Evolutionary conservation across 2,113 vertebrate genomes (phyloP).

Genomic region (Balaeniceps rex): DNA sequence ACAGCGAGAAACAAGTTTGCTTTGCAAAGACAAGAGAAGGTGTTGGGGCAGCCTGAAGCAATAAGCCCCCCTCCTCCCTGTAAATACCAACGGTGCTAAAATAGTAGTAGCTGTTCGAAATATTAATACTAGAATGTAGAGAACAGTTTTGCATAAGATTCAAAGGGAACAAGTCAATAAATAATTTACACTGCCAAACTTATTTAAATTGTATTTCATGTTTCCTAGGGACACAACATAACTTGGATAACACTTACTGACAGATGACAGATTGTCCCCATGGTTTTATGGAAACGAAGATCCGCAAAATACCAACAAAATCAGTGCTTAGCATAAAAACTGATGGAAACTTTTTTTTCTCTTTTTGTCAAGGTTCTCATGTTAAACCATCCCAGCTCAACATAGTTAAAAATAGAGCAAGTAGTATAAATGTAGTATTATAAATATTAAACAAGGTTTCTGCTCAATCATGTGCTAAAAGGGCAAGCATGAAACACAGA

Average conservation of each 20-base stretch:
- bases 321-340: not conserved
- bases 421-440: not conserved
- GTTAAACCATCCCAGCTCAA: not conserved
- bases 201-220: not conserved
- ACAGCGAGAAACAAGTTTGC: not conserved
- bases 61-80: not conserved
- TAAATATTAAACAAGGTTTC: not conserved
- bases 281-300: not conserved
- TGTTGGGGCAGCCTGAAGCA: not conserved
- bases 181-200: not conserved
- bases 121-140: not conserved
- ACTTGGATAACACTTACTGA: not conserved
- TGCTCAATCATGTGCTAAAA: not conserved
- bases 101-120: not conserved
- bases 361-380: not conserved
- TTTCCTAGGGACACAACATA: not conserved
- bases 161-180: not conserved
- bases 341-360: not conserved
- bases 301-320: not conserved
- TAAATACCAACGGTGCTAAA: not conserved
- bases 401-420: not conserved
- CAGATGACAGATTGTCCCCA: not conserved
- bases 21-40: not conserved
- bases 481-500: not conserved
- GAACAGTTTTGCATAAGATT: not conserved